Percentiles rank a stretch among this genome's conserved stretches.
Conservation (phyloP, 2,113 vertebrate species). For the Phyllopteryx taeniolatus region DNA sequence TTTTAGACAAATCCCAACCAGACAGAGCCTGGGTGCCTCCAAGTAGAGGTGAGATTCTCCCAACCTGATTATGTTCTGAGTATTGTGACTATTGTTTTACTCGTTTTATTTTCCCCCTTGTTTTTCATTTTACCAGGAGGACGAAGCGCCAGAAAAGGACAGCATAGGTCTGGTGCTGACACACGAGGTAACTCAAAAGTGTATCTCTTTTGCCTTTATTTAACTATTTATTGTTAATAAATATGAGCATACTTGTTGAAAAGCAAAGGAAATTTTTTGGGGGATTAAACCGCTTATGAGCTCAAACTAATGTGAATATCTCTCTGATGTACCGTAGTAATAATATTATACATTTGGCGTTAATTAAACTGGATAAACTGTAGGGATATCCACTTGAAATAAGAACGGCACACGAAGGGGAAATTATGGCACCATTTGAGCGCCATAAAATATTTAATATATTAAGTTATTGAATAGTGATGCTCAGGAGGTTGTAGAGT, state of each 20-base stretch:
- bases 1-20: slow-evolving; percentile 65
- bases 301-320: not conserved
- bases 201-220: not conserved
- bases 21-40: slow-evolving; percentile 63
- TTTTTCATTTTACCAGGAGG: slow-evolving; percentile 68
- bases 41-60: slow-evolving; percentile 64
- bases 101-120: not conserved
- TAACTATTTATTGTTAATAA: not conserved
- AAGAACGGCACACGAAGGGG: not conserved
- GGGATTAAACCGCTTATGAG: too few species aligned
- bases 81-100: not conserved
- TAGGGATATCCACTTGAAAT: not conserved
- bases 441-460: not conserved
- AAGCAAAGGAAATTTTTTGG: not conserved
- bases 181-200: slow-evolving; percentile 71
- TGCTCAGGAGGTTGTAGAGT: slow-evolving; percentile 2
- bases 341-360: not conserved
- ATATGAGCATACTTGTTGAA: not conserved
- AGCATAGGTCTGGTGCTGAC: slow-evolving; percentile 61
- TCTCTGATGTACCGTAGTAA: not conserved
- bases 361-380: not conserved
- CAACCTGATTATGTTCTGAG: not conserved
- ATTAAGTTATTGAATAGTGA: not conserved
- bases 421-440: not conserved
- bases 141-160: slow-evolving; percentile 74